Percentiles rank a stretch among this genome's conserved stretches.
Conservation (phyloP, 2,888 invertebrate species). For the Chalcosyrphus nemorum region DNA sequence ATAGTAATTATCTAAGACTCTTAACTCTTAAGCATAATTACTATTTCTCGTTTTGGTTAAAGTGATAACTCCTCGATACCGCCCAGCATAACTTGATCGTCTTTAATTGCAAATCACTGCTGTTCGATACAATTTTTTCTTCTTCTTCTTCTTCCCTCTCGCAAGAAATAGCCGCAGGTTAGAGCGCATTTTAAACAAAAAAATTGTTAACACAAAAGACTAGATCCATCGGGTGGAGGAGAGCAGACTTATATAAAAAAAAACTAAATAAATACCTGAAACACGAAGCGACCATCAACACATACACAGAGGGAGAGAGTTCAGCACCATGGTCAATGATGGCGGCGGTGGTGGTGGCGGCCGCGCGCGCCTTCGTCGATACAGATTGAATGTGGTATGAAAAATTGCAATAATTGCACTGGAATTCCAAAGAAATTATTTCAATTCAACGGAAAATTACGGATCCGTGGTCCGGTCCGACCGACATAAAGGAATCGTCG, state of each 20-base stretch:
- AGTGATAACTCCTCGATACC: constrained; percentile 64
- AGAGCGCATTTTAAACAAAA: not conserved
- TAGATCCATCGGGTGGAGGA: not conserved
- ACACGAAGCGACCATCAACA: constrained; percentile 35
- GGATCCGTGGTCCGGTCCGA: constrained; percentile 25
- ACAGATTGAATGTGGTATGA: constrained; percentile 39
- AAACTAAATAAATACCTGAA: constrained; percentile 1
- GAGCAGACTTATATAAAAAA: not conserved
- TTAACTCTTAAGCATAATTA: not conserved
- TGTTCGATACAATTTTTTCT: too few relatives aligned
- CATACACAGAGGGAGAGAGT: too few relatives aligned
- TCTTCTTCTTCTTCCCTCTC: not conserved
- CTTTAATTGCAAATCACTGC: constrained; percentile 54
- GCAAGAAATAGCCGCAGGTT: constrained; percentile 3
- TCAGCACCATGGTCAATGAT: not conserved
- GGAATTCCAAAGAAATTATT: constrained; percentile 71
- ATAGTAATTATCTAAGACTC: not conserved
- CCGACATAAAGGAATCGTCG: constrained; percentile 15
- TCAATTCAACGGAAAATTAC: constrained; percentile 65
- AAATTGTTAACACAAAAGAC: not conserved
- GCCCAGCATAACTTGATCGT: constrained; percentile 55
- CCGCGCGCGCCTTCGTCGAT: not conserved
- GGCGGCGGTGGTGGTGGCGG: not conserved
- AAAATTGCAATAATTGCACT: constrained; percentile 71
- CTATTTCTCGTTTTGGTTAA: constrained; percentile 49